A percentile compares a stretch with the other conserved stretches of the same genome.
Conservation (phyloP, 2,113 vertebrate species). For the Ammodytes dubius region DNA sequence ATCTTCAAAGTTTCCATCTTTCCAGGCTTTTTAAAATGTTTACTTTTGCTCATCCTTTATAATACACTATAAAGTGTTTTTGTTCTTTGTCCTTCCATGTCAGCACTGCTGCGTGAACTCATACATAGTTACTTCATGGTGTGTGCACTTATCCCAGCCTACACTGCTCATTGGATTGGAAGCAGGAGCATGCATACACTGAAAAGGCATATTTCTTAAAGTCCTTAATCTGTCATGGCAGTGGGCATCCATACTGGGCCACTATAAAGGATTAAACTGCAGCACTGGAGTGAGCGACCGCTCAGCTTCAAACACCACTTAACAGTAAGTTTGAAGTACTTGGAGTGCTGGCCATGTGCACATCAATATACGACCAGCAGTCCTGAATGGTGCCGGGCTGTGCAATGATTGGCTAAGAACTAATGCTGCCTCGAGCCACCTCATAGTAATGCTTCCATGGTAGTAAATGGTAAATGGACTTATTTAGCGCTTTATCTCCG, state of each 20-base stretch:
- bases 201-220: constrained; percentile 40
- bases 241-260: constrained; percentile 78
- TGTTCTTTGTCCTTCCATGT: not conserved
- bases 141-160: constrained; percentile 27
- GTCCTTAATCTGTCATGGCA: constrained; percentile 86
- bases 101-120: not conserved
- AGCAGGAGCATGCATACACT: not conserved
- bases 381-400: not conserved
- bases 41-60: not conserved
- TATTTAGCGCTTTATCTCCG: too few species aligned
- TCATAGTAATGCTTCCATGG: not conserved
- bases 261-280: constrained; percentile 88
- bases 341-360: constrained; percentile 25
- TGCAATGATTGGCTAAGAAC: constrained; percentile 21
- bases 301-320: constrained; percentile 62
- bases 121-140: not conserved
- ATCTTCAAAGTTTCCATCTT: not conserved
- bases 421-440: not conserved
- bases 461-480: too few species aligned
- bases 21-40: not conserved
- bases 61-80: not conserved
- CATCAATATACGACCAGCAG: not conserved
- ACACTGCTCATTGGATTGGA: not conserved
- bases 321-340: constrained; percentile 37
- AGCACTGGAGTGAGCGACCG: constrained; percentile 26